Percentiles rank a stretch among this genome's conserved stretches.
Evolutionary conservation across 2,888 invertebrate genomes (phyloP).

Genomic region (Melieria picta): DNA sequence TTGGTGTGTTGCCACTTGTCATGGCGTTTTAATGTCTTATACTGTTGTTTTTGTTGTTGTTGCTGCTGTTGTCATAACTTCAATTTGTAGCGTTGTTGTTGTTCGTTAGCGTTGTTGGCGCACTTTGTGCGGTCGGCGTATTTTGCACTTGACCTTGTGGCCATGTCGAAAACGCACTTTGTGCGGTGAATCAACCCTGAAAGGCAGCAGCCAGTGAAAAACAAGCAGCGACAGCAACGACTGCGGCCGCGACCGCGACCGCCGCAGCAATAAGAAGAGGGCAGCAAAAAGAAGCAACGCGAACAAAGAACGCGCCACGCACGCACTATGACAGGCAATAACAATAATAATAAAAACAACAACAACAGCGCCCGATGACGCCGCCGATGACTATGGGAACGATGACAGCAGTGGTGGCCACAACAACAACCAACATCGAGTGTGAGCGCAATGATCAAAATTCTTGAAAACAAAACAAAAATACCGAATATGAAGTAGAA

Average conservation of each 20-base stretch:
- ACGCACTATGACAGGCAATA: too few species aligned
- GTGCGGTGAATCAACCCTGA: too few species aligned
- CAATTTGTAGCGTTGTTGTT: slow-evolving; percentile 15
- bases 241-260: neutral
- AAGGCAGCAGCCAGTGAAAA: too few species aligned
- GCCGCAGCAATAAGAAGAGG: neutral
- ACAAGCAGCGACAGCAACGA: neutral
- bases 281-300: neutral
- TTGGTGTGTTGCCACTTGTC: too few species aligned
- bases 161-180: neutral
- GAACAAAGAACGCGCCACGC: neutral
- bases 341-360: too few species aligned
- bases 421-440: too few species aligned
- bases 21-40: slow-evolving; percentile 8
- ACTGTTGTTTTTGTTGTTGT: slow-evolving; percentile 1
- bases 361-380: too few species aligned
- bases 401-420: too few species aligned
- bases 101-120: slow-evolving; percentile 4
- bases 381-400: too few species aligned
- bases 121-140: slow-evolving; percentile 12
- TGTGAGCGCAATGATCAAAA: too few species aligned
- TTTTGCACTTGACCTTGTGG: slow-evolving; percentile 43
- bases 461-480: too few species aligned
- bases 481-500: too few species aligned
- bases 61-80: slow-evolving; percentile 11